phyloP scores from a whole-genome alignment of 2,888 invertebrate species.

The Eupithecia insigniata region DNA sequence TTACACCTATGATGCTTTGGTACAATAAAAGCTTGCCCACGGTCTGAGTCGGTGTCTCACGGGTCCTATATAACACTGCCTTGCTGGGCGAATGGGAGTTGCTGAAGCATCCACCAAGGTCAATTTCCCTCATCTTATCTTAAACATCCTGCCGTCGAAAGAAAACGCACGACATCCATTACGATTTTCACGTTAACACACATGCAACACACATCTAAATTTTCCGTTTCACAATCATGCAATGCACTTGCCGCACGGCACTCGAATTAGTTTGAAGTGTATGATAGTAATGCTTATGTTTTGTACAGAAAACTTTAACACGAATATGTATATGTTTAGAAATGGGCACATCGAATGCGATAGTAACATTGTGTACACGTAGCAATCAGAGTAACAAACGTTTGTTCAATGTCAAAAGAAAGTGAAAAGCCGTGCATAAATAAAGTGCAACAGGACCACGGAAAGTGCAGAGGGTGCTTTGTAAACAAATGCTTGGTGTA shows the following conservation, averaged over 20 bases:
- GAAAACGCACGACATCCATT: constrained; percentile 82
- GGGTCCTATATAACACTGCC: constrained; percentile 77
- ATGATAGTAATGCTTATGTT: constrained; percentile 60
- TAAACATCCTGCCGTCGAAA: constrained; percentile 78
- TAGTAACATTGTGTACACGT: constrained; percentile 67
- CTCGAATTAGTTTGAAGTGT: constrained; percentile 49
- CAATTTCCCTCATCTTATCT: constrained; percentile 81
- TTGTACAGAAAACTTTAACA: constrained; percentile 68
- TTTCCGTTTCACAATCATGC: constrained; percentile 80
- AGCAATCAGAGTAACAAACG: constrained; percentile 60
- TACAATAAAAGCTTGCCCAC: constrained; percentile 48
- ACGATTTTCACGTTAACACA: constrained; percentile 75
- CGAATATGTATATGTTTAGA: constrained; percentile 56
- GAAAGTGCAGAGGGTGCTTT: constrained; percentile 66
- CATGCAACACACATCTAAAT: constrained; percentile 83
- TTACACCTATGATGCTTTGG: constrained; percentile 41
- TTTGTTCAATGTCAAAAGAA: constrained; percentile 62
- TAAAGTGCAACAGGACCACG: constrained; percentile 74
- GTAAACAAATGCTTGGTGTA: constrained; percentile 46
- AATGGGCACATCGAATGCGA: constrained; percentile 74
- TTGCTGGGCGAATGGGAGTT: constrained; percentile 75
- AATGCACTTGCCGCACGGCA: constrained; percentile 64
- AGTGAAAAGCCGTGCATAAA: constrained; percentile 75
- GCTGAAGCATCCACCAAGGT: constrained; percentile 77
- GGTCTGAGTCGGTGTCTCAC: constrained; percentile 48